Conservation (phyloP, 2,797 vertebrate genomes). For the Agapornis canus region DNA sequence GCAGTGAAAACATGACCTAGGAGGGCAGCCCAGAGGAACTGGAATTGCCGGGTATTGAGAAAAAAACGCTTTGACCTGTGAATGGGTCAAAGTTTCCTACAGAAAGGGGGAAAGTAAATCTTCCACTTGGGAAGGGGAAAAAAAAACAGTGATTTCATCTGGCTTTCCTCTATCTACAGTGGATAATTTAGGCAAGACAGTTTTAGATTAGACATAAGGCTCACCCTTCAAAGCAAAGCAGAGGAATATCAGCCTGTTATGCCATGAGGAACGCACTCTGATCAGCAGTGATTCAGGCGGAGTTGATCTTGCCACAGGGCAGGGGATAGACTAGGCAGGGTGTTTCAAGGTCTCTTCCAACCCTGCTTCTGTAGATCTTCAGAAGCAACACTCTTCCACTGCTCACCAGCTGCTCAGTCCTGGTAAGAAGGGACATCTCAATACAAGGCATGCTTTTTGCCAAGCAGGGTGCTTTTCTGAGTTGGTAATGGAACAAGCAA, state of each 20-base stretch:
- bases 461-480: background rate
- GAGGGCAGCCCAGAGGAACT: background rate
- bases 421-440: background rate
- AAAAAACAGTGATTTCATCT: background rate
- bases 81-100: background rate
- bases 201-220: background rate
- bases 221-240: background rate
- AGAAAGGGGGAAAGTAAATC: background rate
- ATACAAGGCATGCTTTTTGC: background rate
- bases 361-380: background rate
- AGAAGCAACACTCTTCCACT: background rate
- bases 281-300: background rate
- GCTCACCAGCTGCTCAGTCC: background rate
- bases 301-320: background rate
- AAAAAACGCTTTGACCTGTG: background rate
- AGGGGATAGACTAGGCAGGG: background rate
- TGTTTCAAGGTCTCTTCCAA: background rate
- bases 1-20: background rate
- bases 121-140: background rate
- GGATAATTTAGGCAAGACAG: background rate
- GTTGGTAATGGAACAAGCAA: background rate
- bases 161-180: background rate
- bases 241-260: background rate
- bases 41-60: background rate
- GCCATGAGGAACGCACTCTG: background rate